Conservation (phyloP, 2,113 vertebrate genomes). For the Ictalurus punctatus region DNA sequence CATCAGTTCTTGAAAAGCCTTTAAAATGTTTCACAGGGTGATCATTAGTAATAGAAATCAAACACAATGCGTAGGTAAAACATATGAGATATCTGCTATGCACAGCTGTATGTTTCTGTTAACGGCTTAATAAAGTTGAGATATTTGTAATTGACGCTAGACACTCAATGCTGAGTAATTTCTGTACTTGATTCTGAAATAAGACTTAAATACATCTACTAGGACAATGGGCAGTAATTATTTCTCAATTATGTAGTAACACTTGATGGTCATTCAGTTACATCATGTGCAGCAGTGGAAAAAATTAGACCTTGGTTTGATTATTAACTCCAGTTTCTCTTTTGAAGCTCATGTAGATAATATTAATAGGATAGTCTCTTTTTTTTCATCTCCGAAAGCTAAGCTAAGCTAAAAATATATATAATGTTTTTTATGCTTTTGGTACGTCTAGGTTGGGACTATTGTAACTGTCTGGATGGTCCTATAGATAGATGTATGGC, state of each 20-base stretch:
- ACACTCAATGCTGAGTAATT: neutral
- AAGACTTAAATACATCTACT: neutral
- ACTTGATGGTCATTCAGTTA: conserved; percentile 3
- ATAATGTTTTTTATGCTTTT: neutral
- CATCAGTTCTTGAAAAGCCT: neutral
- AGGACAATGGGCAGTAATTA: neutral
- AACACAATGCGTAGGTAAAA: neutral
- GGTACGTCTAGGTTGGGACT: neutral
- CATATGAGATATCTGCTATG: neutral
- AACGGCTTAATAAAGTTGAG: neutral
- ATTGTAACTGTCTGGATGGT: neutral
- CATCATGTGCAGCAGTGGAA: neutral
- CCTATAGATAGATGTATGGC: neutral
- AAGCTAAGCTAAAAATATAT: neutral
- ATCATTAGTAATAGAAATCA: neutral
- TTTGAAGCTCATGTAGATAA: no score
- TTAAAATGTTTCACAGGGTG: neutral
- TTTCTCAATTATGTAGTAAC: neutral
- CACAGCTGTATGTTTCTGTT: neutral
- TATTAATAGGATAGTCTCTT: neutral
- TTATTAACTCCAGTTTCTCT: neutral
- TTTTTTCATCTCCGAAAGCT: neutral
- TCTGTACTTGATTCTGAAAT: neutral
- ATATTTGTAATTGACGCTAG: neutral
- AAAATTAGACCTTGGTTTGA: neutral